Evolutionary conservation across 2,797 vertebrate species (phyloP).

Genomic region (Gymnothorax reevesii): DNA sequence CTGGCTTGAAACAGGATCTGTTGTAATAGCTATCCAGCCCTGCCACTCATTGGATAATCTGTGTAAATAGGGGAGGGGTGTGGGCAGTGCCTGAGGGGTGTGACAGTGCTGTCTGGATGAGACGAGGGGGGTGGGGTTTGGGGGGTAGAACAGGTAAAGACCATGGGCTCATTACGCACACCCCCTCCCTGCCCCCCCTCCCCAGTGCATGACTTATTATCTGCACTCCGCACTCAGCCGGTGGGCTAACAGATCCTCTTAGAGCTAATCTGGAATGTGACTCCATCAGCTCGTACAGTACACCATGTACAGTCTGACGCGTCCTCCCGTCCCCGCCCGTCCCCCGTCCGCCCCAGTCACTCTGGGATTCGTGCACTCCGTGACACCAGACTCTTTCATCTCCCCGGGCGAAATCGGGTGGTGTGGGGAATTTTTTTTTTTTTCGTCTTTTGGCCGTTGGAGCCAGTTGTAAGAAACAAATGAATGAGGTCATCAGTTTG

Average conservation of each 20-base stretch:
- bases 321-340: not conserved
- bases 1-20: not conserved
- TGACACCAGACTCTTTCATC: constrained; percentile 30
- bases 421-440: not conserved
- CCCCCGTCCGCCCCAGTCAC: constrained; percentile 1
- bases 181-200: constrained; percentile 46
- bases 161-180: not conserved
- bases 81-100: constrained; percentile 65
- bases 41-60: constrained; percentile 65
- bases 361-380: constrained; percentile 22
- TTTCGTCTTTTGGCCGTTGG: not conserved
- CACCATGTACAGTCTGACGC: not conserved
- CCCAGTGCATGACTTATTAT: not conserved
- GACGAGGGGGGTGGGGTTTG: constrained; percentile 32
- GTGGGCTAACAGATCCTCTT: constrained; percentile 27
- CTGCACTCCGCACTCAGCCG: not conserved
- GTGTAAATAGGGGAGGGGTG: constrained; percentile 65
- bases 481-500: constrained; percentile 21
- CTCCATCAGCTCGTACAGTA: constrained; percentile 15
- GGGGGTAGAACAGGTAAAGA: constrained; percentile 60
- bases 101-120: not conserved
- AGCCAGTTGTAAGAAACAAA: constrained; percentile 22
- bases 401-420: not conserved
- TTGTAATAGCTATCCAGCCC: constrained; percentile 42
- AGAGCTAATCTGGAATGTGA: constrained; percentile 33